These are phyloP conservation scores for Lycia hirtaria DNA, from an alignment of 2,888 invertebrate genomes.

Conservation along the genomic window DNA sequence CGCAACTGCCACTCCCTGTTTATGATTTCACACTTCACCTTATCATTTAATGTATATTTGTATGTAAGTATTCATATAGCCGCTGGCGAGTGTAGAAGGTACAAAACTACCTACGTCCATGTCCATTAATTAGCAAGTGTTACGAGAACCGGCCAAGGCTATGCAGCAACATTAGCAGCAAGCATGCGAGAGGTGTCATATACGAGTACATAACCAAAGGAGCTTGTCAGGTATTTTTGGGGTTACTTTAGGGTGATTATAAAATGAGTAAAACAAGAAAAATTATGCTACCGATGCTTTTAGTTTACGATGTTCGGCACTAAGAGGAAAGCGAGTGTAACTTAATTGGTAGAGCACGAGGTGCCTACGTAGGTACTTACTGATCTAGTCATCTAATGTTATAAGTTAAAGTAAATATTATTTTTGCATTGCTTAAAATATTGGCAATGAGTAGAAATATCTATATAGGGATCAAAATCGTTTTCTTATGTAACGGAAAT, in stretches of 20 bases:
- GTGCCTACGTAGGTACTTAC: too few relatives aligned
- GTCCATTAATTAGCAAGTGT: conserved; percentile 60
- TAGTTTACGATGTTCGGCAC: too few relatives aligned
- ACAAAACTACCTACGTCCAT: conserved; percentile 23
- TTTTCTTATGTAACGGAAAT: too few relatives aligned
- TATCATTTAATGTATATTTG: conserved; percentile 25
- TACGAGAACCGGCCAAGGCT: conserved; percentile 53
- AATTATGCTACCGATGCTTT: too few relatives aligned
- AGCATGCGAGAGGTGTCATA: conserved; percentile 19
- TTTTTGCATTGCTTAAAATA: too few relatives aligned
- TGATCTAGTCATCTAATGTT: too few relatives aligned
- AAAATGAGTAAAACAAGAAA: too few relatives aligned
- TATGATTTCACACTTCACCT: conserved; percentile 21
- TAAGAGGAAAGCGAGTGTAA: too few relatives aligned
- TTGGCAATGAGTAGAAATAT: too few relatives aligned
- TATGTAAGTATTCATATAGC: conserved; percentile 26
- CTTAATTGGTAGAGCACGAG: too few relatives aligned
- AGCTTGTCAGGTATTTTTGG: not conserved
- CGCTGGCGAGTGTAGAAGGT: conserved; percentile 17
- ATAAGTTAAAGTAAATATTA: too few relatives aligned
- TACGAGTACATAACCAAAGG: conserved; percentile 5
- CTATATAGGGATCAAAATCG: too few relatives aligned
- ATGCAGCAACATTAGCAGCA: conserved; percentile 47
- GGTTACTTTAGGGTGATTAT: not conserved
- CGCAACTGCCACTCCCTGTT: conserved; percentile 24